These are phyloP conservation scores for Apis laboriosa DNA, from an alignment of 1,140 invertebrate genomes.

Conservation along the genomic window DNA sequence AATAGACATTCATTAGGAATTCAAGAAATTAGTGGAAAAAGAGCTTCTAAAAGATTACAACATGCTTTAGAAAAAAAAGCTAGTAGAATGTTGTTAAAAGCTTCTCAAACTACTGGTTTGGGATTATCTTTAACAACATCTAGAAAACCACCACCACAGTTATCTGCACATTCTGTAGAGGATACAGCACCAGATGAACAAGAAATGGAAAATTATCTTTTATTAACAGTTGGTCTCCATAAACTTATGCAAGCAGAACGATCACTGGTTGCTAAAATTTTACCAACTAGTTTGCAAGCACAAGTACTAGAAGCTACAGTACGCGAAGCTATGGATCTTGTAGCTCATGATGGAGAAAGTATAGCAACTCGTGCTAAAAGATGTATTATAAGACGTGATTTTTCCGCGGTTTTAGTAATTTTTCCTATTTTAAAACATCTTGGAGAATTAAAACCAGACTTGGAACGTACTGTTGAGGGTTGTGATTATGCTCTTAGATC, in stretches of 20 bases:
- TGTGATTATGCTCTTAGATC: constrained; percentile 87
- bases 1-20: constrained; percentile 77
- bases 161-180: constrained; percentile 69
- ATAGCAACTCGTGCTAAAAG: constrained; percentile 89
- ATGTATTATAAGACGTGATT: constrained; percentile 90
- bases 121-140: constrained; percentile 74
- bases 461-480: constrained; percentile 89
- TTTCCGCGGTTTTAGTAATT: constrained; percentile 90
- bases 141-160: constrained; percentile 73
- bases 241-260: constrained; percentile 94
- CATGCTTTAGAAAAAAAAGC: constrained; percentile 91
- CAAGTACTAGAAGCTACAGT: constrained; percentile 93
- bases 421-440: constrained; percentile 94
- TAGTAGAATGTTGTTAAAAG: constrained; percentile 91
- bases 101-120: constrained; percentile 86
- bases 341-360: constrained; percentile 92
- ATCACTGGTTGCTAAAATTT: constrained; percentile 90
- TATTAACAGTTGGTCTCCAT: constrained; percentile 92
- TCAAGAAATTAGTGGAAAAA: constrained; percentile 77
- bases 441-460: constrained; percentile 89
- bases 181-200: constrained; percentile 85
- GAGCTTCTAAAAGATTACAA: constrained; percentile 80
- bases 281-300: constrained; percentile 89
- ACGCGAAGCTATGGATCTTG: constrained; percentile 90
- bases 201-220: constrained; percentile 93